Percentiles rank a stretch among this genome's conserved stretches.
Evolutionary conservation across 2,888 invertebrate genomes (phyloP).

Genomic region (Nebria brevicollis): DNA sequence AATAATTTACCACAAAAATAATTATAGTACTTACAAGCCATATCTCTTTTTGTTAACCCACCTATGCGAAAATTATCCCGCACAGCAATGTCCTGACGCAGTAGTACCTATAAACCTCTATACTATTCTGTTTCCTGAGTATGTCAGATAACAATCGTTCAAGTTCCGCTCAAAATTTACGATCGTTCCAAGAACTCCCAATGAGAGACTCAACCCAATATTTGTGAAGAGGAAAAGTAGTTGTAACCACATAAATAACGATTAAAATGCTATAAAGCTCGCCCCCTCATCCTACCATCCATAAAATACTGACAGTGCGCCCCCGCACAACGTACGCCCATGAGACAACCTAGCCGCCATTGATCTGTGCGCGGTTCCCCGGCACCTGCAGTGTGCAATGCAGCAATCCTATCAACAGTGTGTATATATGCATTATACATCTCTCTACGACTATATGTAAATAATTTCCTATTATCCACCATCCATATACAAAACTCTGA

Average conservation of each 20-base stretch:
- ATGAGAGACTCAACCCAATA: neutral
- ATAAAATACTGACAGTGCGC: neutral
- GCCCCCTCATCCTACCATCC: neutral
- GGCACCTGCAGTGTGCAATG: constrained; percentile 38
- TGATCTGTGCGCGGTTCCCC: constrained; percentile 17
- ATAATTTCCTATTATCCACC: constrained; percentile 25
- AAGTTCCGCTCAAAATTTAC: constrained; percentile 37
- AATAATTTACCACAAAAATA: neutral
- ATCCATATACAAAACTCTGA: neutral
- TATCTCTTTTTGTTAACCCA: too few species aligned
- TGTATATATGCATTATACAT: constrained; percentile 23
- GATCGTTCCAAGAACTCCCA: constrained; percentile 4
- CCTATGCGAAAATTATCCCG: neutral
- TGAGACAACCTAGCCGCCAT: constrained; percentile 22
- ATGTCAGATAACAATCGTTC: constrained; percentile 41
- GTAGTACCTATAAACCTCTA: neutral
- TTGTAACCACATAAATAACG: constrained; percentile 38
- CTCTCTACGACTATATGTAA: constrained; percentile 26
- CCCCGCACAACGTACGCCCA: constrained; percentile 29
- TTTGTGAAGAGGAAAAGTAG: constrained; percentile 19
- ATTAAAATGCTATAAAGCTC: constrained; percentile 38
- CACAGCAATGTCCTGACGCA: neutral
- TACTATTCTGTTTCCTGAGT: constrained; percentile 10
- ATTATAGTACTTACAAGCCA: neutral
- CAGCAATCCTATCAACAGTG: constrained; percentile 27